A percentile compares a stretch with the other conserved stretches of the same genome.
phyloP scores from a whole-genome alignment of 1,140 invertebrate species.

The Colletes gigas region DNA sequence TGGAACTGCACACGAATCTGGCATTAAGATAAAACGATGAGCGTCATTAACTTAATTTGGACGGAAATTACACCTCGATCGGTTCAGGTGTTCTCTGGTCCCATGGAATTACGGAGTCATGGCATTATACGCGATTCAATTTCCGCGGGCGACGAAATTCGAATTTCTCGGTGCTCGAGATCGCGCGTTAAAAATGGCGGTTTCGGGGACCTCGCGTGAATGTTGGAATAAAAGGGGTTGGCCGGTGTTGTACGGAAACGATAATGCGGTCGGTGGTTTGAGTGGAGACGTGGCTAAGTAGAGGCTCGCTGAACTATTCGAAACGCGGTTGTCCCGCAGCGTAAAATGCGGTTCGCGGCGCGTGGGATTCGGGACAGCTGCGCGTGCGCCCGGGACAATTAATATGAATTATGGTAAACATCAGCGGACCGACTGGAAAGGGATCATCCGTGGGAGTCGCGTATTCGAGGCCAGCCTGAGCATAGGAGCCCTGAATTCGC shows the following conservation, averaged over 20 bases:
- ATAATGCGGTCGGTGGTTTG: not conserved
- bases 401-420: conserved; percentile 77
- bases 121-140: conserved; percentile 2
- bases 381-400: conserved; percentile 72
- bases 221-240: conserved; percentile 15
- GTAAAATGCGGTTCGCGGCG: conserved; percentile 64
- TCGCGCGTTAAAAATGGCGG: not conserved
- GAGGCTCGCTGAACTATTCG: conserved; percentile 67
- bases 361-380: conserved; percentile 79
- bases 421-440: conserved; percentile 56
- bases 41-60: conserved; percentile 2
- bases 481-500: conserved; percentile 33
- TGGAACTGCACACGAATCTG: no score
- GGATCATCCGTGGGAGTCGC: conserved; percentile 55
- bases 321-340: conserved; percentile 68
- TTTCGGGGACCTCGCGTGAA: not conserved
- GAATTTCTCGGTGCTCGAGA: not conserved
- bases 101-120: conserved; percentile 12
- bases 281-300: conserved; percentile 53
- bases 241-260: not conserved
- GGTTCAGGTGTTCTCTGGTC: not conserved
- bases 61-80: conserved; percentile 1
- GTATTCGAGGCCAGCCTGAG: conserved; percentile 46
- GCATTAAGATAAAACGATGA: conserved; percentile 8
- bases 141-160: conserved; percentile 25